phyloP scores from a whole-genome alignment of 1,140 invertebrate species.

The Phenacoccus solenopsis region DNA sequence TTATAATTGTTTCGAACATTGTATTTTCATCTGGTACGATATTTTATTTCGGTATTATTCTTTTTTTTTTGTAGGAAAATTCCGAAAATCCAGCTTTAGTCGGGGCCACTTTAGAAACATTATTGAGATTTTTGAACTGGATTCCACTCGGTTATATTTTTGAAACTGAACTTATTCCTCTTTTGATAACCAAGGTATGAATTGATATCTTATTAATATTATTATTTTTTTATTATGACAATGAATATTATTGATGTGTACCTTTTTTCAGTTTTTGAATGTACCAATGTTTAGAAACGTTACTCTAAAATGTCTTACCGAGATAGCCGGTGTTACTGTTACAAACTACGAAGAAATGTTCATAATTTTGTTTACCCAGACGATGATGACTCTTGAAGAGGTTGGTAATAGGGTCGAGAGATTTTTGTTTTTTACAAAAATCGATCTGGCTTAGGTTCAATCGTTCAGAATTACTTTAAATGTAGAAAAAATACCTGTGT shows the following conservation, averaged over 20 bases:
- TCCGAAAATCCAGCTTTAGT: conserved; percentile 92
- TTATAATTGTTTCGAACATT: not conserved
- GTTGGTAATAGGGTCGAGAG: conserved; percentile 28
- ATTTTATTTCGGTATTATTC: not conserved
- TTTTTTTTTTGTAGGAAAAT: conserved; percentile 51
- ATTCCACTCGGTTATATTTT: conserved; percentile 99
- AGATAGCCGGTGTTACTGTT: conserved; percentile 83
- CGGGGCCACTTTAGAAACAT: conserved; percentile 85
- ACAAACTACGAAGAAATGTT: conserved; percentile 89
- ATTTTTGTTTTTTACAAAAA: conserved; percentile 10
- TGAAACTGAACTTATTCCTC: conserved; percentile 93
- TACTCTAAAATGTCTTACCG: conserved; percentile 94
- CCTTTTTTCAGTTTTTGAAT: conserved; percentile 91
- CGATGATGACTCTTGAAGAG: conserved; percentile 77
- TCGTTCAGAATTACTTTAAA: not conserved
- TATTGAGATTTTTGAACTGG: conserved; percentile 97
- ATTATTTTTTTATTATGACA: conserved; percentile 18
- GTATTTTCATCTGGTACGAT: not conserved
- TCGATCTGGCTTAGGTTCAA: not conserved
- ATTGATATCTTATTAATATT: not conserved
- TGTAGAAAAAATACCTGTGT: too few relatives aligned
- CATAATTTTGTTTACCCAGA: conserved; percentile 72
- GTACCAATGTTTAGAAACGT: conserved; percentile 97
- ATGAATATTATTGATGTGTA: conserved; percentile 31
- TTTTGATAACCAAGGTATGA: conserved; percentile 81